Percentiles rank a stretch among this genome's conserved stretches.
Conservation (phyloP, 2,888 invertebrate species). For the Pristionchus mayeri region DNA sequence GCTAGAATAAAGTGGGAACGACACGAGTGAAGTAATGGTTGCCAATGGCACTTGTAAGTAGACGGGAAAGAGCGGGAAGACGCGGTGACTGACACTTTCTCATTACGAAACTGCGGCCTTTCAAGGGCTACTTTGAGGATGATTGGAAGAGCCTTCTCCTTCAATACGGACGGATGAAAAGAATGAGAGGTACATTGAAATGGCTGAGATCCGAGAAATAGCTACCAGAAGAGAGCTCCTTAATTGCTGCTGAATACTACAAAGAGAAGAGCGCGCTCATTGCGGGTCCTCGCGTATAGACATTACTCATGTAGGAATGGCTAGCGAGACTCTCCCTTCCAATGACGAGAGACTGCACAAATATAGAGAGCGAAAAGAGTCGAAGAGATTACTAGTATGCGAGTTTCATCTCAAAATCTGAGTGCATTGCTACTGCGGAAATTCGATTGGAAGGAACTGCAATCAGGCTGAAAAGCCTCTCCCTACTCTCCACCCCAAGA, state of each 20-base stretch:
- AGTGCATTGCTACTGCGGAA: not conserved
- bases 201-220: too few species aligned
- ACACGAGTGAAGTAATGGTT: not conserved
- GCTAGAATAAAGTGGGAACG: too few species aligned
- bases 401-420: constrained; percentile 1
- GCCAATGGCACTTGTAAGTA: not conserved
- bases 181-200: not conserved
- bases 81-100: constrained; percentile 17
- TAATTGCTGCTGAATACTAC: not conserved
- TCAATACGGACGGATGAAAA: too few species aligned
- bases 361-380: not conserved
- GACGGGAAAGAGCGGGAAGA: constrained; percentile 1
- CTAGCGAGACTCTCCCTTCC: not conserved
- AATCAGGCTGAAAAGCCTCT: constrained; percentile 34
- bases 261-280: constrained; percentile 9
- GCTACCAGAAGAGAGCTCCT: too few species aligned
- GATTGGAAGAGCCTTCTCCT: too few species aligned
- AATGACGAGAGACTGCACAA: not conserved
- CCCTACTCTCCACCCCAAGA: not conserved
- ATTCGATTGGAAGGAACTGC: not conserved
- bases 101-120: constrained; percentile 15
- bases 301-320: constrained; percentile 39
- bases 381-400: not conserved
- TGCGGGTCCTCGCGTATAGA: constrained; percentile 5
- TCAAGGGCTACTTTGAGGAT: not conserved